These are phyloP conservation scores for Megaceryle alcyon DNA, from an alignment of 2,797 vertebrate genomes.

Conservation along the genomic window DNA sequence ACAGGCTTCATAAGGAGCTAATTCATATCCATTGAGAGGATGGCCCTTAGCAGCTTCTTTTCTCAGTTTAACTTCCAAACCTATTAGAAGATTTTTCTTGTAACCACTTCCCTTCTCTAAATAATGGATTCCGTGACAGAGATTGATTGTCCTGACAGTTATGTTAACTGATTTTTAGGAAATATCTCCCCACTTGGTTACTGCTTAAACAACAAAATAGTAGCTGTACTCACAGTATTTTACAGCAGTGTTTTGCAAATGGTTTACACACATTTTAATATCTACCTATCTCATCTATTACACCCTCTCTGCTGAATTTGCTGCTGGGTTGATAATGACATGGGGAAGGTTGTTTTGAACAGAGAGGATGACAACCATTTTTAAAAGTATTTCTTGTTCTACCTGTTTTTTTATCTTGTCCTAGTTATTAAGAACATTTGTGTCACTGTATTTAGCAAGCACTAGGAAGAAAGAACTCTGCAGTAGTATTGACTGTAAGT, in stretches of 20 bases:
- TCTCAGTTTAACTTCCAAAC: not conserved
- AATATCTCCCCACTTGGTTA: not conserved
- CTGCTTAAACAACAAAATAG: not conserved
- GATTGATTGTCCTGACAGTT: not conserved
- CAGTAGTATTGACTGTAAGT: not conserved
- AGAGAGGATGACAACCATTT: not conserved
- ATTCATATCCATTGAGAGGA: not conserved
- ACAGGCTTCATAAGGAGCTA: fast-evolving
- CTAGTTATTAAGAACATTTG: not conserved
- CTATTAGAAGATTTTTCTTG: not conserved
- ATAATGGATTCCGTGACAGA: not conserved
- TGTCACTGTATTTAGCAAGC: not conserved
- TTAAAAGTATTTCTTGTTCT: not conserved
- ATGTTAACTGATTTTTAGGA: not conserved
- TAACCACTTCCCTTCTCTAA: not conserved
- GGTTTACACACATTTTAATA: not conserved
- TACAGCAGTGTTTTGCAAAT: not conserved
- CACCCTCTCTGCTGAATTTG: not conserved
- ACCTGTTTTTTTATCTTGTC: not conserved
- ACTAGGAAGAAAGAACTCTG: not conserved
- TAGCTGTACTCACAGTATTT: not conserved
- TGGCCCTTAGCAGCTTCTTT: not conserved
- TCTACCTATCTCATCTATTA: not conserved
- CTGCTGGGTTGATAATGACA: not conserved
- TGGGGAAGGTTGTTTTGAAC: not conserved